Base-by-base conservation (phyloP, 2,888 invertebrate genomes). In the Stegophylla sp. region DNA sequence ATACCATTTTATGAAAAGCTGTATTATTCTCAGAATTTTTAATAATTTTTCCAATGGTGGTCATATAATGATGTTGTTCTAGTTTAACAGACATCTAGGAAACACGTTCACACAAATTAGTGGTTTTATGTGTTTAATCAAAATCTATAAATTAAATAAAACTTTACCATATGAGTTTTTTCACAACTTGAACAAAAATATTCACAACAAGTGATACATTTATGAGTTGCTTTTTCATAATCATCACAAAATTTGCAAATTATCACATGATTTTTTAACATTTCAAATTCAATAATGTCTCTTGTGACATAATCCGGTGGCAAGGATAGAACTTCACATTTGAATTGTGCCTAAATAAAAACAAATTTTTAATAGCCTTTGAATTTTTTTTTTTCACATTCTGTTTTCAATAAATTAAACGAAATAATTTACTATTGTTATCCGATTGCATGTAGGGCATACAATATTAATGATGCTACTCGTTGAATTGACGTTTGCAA, bases 191-290 rank as follows among this genome's bases (percentile, higher is more conserved):
- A 91, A 88, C 97, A 97, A 72, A 98, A 89, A 86, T 96, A 94
- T 87, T 95, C 95, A 85, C 95, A 94, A 88, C 97, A 98, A 86
- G 97, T 96, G 85, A 93, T 93, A 88, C 97, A 98, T 83, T 96
- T 91, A 15, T 97, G 96, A 73, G 96, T 93, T 20, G 97, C 97
- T 85, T 93, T 92, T 88, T 97, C 96, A 88, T 95, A 95, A 85
- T 96, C 94, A 86, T 96, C 97, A 89, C 97, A 98, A 83, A 96
- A 96, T 79, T 96, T 96, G 88, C 97, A 97, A 1, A 89, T 86
- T 56, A 90, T 88, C 83, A 93, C 92, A 85, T 89, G 88, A 85
- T 90, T 90, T 85, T 93, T 92, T 86, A 93, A 91, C 76, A 93
- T 92, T 51, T 93, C 92, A 86, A 94, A 91, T 87, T 94, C 94